These are phyloP conservation scores for Trypoxylus dichotomus DNA, from an alignment of 1,140 invertebrate species.

Conservation along the genomic window DNA sequence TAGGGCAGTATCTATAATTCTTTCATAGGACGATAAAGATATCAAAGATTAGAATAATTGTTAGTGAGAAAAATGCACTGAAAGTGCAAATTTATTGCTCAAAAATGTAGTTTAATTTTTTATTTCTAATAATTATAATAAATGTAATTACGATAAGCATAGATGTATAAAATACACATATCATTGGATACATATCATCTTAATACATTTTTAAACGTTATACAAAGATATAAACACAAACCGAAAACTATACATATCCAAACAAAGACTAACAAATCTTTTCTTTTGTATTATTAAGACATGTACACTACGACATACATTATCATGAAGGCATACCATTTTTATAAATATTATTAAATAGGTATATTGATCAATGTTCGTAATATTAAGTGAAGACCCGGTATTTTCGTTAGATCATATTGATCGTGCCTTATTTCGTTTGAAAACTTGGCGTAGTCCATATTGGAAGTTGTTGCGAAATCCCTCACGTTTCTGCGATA, in stretches of 20 bases:
- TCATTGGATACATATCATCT: neutral
- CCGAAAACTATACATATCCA: neutral
- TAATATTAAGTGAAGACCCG: conserved; percentile 35
- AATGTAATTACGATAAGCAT: neutral
- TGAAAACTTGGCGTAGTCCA: conserved; percentile 43
- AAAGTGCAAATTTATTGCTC: conserved; percentile 2
- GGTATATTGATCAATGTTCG: neutral
- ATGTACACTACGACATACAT: neutral
- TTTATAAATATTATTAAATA: neutral
- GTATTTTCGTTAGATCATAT: conserved; percentile 49
- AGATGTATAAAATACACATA: neutral
- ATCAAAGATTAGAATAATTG: neutral
- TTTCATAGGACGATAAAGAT: neutral
- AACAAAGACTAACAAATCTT: neutral
- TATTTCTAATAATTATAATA: neutral
- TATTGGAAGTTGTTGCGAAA: conserved; percentile 44
- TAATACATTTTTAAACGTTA: neutral
- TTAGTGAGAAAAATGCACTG: neutral
- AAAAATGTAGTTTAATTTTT: neutral
- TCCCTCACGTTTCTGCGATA: conserved; percentile 16
- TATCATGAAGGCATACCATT: neutral
- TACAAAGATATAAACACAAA: neutral
- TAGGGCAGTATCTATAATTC: too few relatives aligned
- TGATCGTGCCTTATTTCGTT: conserved; percentile 51
- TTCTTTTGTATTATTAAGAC: neutral